A percentile compares a stretch with the other conserved stretches of the same genome.
Evolutionary conservation across 2,113 vertebrate species (phyloP).

Genomic region (Perca fluviatilis): DNA sequence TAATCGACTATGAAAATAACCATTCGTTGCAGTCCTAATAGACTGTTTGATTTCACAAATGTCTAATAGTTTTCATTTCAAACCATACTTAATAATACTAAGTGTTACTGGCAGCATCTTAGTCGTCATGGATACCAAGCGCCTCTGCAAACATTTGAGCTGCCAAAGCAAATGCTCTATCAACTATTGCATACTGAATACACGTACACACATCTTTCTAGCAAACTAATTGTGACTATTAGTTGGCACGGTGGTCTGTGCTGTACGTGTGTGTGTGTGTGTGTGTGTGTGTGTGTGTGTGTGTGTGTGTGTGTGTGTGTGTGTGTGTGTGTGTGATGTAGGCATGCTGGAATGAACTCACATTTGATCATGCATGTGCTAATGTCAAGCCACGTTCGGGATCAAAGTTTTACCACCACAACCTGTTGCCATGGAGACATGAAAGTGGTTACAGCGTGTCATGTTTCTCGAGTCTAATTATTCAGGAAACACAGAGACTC

Average conservation of each 20-base stretch:
- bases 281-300: neutral
- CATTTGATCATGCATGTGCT: slow-evolving; percentile 18
- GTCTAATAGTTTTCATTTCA: slow-evolving; percentile 2
- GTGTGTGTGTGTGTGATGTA: neutral
- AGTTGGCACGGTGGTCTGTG: neutral
- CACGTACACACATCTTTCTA: neutral
- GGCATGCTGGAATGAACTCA: neutral
- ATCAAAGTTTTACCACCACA: slow-evolving; percentile 39
- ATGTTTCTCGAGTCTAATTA: slow-evolving; percentile 28
- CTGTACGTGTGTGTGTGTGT: neutral
- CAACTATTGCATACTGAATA: neutral
- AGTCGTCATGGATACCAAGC: slow-evolving; percentile 51
- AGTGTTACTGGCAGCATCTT: slow-evolving; percentile 20
- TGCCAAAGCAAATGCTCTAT: slow-evolving; percentile 15
- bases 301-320: neutral
- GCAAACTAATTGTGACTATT: neutral
- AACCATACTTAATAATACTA: neutral
- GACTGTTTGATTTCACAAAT: neutral
- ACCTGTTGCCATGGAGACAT: slow-evolving; percentile 63
- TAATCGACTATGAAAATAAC: too few relatives aligned
- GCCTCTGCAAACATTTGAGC: slow-evolving; percentile 33
- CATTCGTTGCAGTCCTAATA: too few relatives aligned
- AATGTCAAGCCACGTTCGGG: slow-evolving; percentile 10
- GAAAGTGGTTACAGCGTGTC: slow-evolving; percentile 21
- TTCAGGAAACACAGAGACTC: slow-evolving; percentile 12